phyloP scores from a whole-genome alignment of 2,113 vertebrate species.

The Egretta garzetta region DNA sequence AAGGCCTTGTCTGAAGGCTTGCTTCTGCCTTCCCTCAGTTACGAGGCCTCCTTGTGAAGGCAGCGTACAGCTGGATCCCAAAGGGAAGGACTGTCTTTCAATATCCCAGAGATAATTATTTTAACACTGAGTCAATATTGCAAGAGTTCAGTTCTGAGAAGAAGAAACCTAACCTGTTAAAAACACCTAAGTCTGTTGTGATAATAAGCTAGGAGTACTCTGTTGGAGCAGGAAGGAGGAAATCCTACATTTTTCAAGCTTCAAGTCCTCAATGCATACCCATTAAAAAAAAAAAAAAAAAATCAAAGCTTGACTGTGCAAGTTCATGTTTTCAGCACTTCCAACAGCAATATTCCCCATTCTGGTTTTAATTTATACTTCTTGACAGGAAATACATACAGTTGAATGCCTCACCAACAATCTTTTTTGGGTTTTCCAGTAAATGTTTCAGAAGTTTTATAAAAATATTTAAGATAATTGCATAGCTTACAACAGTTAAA shows the following conservation, averaged over 20 bases:
- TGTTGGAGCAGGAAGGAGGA: rapidly evolving
- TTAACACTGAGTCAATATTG: not conserved
- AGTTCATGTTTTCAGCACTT: not conserved
- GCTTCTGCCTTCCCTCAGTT: not conserved
- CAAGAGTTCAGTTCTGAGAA: not conserved
- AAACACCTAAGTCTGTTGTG: not conserved
- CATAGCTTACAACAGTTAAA: not conserved
- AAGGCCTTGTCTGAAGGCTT: not conserved
- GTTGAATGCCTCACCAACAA: not conserved
- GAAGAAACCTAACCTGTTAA: not conserved
- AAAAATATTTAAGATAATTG: not conserved
- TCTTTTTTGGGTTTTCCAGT: not conserved
- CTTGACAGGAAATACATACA: not conserved
- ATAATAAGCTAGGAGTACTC: not conserved
- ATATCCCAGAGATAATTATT: not conserved
- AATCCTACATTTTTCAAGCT: not conserved
- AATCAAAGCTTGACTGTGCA: not conserved
- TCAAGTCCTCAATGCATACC: not conserved
- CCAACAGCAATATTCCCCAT: not conserved
- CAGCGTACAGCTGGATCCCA: not conserved
- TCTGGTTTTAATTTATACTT: not conserved
- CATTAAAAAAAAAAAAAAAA: not conserved
- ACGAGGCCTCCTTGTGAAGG: not conserved
- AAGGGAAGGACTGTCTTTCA: not conserved
- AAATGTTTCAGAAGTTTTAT: not conserved